Conservation (phyloP, 2,797 vertebrate genomes). For the Chloroceryle inda region DNA sequence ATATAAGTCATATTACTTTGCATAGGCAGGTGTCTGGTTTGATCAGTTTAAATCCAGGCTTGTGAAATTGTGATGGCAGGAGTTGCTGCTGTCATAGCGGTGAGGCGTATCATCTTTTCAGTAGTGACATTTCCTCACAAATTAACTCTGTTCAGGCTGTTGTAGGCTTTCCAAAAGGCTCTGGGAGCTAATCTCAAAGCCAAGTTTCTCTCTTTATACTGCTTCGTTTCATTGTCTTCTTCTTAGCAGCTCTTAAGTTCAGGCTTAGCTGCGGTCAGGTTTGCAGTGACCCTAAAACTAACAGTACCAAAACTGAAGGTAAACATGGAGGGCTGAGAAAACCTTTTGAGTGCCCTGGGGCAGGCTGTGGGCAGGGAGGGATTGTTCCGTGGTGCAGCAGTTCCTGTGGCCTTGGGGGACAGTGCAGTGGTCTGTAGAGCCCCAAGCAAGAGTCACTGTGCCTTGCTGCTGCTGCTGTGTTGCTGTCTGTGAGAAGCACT, state of each 20-base stretch:
- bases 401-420: not conserved
- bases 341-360: not conserved
- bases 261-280: not conserved
- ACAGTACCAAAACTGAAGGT: not conserved
- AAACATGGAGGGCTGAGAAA: not conserved
- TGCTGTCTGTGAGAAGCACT: not conserved
- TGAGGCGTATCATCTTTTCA: conserved; percentile 15
- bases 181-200: conserved; percentile 64
- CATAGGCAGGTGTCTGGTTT: conserved; percentile 53
- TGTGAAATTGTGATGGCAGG: conserved; percentile 43
- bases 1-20: conserved; percentile 51
- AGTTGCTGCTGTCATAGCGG: conserved; percentile 25
- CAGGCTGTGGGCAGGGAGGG: not conserved
- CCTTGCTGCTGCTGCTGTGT: not conserved
- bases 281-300: not conserved
- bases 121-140: conserved; percentile 47
- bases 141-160: conserved; percentile 22
- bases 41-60: conserved; percentile 70
- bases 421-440: not conserved
- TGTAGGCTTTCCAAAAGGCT: conserved; percentile 49
- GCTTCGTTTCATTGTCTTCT: conserved; percentile 23
- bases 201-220: not conserved
- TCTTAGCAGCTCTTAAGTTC: conserved; percentile 38
- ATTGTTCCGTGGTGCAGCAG: not conserved
- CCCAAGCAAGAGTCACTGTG: not conserved